Conservation (phyloP, 2,888 invertebrate species). For the Monoplex corrugatus region DNA sequence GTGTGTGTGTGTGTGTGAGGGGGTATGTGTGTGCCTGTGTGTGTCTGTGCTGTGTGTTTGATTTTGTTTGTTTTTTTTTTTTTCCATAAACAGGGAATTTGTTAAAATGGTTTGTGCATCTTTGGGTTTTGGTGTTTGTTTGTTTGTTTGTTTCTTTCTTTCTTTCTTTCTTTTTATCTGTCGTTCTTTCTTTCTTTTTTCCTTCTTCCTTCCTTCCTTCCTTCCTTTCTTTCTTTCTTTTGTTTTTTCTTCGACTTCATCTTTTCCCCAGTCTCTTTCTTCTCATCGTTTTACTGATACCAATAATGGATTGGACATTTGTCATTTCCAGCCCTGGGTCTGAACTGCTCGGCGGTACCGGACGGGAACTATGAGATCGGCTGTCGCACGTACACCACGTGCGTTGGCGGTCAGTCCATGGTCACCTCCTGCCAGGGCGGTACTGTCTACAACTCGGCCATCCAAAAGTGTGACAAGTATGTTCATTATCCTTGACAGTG, state of each 20-base stretch:
- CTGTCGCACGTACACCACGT: slow-evolving; percentile 63
- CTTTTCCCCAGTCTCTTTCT: background rate
- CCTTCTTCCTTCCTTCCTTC: background rate
- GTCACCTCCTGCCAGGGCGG: slow-evolving; percentile 57
- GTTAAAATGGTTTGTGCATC: too few relatives aligned
- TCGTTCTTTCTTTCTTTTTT: too few relatives aligned
- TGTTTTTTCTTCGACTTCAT: background rate
- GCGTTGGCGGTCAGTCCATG: slow-evolving; percentile 58
- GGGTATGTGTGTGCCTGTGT: background rate
- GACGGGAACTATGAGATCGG: slow-evolving; percentile 66
- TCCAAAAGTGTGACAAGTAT: slow-evolving; percentile 67
- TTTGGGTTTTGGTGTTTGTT: too few relatives aligned
- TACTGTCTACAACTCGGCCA: slow-evolving; percentile 62
- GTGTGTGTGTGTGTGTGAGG: background rate
- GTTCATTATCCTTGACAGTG: too few relatives aligned
- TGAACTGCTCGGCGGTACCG: slow-evolving; percentile 62
- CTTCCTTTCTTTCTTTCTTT: background rate
- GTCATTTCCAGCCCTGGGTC: slow-evolving; percentile 53
- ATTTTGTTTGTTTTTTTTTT: too few relatives aligned
- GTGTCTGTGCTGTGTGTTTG: background rate
- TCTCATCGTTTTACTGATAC: background rate
- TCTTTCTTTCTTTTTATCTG: too few relatives aligned
- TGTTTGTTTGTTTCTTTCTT: too few relatives aligned
- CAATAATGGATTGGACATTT: background rate
- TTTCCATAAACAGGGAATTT: too few relatives aligned